Percentiles rank a stretch among this genome's conserved stretches.
Conservation (phyloP, 2,113 vertebrate species). For the Junco hyemalis region DNA sequence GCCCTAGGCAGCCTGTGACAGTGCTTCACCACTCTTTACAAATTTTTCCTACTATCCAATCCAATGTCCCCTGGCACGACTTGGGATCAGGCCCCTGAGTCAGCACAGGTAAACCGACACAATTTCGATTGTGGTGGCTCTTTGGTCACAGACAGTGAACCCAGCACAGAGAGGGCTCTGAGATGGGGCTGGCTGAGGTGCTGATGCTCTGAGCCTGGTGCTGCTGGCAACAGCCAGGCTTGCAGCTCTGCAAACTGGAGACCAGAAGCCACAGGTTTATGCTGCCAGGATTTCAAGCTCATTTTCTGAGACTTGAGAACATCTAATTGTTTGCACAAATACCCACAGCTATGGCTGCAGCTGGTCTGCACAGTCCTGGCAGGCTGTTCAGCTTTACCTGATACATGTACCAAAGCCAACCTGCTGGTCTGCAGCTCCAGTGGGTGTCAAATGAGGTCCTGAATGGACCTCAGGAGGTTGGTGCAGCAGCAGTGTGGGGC, state of each 20-base stretch:
- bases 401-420: neutral
- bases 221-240: neutral
- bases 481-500: neutral
- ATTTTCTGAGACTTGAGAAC: neutral
- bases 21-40: neutral
- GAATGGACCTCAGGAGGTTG: neutral
- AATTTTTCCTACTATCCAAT: neutral
- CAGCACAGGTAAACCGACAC: fast-evolving
- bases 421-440: neutral
- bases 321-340: neutral
- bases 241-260: neutral
- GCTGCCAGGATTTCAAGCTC: neutral
- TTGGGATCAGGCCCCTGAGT: neutral
- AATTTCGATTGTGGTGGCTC: fast-evolving
- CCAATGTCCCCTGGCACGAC: neutral
- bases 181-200: neutral
- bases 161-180: neutral
- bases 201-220: neutral
- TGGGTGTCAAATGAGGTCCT: neutral
- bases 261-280: neutral
- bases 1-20: neutral
- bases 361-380: neutral
- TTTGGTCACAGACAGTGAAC: neutral
- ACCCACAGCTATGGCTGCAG: neutral
- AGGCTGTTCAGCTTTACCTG: neutral